A percentile compares a stretch with the other conserved stretches of the same genome.
These are phyloP conservation scores for Parascotia fuliginaria DNA, from an alignment of 2,888 invertebrate species.

Conservation along the genomic window DNA sequence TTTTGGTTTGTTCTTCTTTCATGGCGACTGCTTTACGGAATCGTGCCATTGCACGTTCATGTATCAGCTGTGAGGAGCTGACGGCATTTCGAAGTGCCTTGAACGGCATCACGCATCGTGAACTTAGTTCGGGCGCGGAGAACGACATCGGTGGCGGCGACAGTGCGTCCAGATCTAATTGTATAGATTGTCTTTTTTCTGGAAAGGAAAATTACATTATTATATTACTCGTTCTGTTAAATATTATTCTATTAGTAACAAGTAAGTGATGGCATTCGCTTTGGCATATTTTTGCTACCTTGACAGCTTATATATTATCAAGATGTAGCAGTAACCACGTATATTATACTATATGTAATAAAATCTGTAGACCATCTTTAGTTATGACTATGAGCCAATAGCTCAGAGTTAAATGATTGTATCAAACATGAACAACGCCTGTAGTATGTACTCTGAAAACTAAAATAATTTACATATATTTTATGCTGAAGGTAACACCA, in stretches of 20 bases:
- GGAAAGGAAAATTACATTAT: constrained; percentile 38
- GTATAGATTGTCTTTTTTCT: constrained; percentile 85
- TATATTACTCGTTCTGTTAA: constrained; percentile 1
- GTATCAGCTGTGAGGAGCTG: constrained; percentile 93
- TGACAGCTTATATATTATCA: too few species aligned
- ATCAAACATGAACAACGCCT: too few species aligned
- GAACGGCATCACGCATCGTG: constrained; percentile 75
- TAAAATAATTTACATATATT: too few species aligned
- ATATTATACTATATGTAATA: too few species aligned
- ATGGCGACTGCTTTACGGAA: constrained; percentile 92
- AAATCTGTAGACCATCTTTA: too few species aligned
- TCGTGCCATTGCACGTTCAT: constrained; percentile 92
- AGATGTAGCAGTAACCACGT: too few species aligned
- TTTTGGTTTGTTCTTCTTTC: constrained; percentile 88
- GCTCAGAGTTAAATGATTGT: too few species aligned
- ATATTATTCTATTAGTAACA: too few species aligned
- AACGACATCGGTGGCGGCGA: constrained; percentile 93
- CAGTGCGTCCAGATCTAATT: constrained; percentile 88
- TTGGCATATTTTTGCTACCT: neutral
- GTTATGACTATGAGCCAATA: too few species aligned
- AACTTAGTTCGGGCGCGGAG: constrained; percentile 92
- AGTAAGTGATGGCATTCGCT: neutral
- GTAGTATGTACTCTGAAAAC: too few species aligned
- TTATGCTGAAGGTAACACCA: too few species aligned
- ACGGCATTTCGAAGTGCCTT: constrained; percentile 90